phyloP scores from a whole-genome alignment of 2,888 invertebrate genomes.

The Pristionchus arcanus region DNA sequence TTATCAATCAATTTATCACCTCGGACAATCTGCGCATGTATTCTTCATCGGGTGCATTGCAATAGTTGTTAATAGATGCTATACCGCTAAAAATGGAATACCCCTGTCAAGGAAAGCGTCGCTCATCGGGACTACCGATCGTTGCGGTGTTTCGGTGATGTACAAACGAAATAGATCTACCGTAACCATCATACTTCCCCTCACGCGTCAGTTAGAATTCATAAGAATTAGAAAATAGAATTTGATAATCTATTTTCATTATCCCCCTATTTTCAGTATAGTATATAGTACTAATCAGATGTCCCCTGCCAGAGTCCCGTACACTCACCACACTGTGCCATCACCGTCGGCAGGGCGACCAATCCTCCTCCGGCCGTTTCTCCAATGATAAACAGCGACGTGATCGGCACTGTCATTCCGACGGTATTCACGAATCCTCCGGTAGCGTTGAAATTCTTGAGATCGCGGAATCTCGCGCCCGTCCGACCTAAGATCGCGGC shows the following conservation, averaged over 20 bases:
- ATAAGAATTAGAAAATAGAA: too few species aligned
- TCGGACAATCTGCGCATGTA: background rate
- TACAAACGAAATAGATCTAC: too few species aligned
- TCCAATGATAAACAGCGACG: slow-evolving; percentile 74
- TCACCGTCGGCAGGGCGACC: slow-evolving; percentile 75
- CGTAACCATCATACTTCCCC: too few species aligned
- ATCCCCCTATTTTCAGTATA: too few species aligned
- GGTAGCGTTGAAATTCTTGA: background rate
- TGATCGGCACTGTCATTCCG: slow-evolving; percentile 71
- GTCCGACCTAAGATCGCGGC: background rate
- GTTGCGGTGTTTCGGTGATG: too few species aligned
- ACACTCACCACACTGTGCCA: slow-evolving; percentile 69
- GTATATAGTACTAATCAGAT: too few species aligned
- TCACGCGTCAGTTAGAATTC: too few species aligned
- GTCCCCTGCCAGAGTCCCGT: background rate
- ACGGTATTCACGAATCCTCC: slow-evolving; percentile 58
- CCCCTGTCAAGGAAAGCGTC: background rate
- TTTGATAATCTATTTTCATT: too few species aligned
- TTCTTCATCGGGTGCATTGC: background rate
- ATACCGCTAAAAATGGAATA: background rate
- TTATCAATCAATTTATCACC: background rate
- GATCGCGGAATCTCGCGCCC: slow-evolving; percentile 19
- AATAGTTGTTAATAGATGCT: too few species aligned
- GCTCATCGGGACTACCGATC: background rate
- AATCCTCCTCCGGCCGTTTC: slow-evolving; percentile 77